These are phyloP conservation scores for Byasa hedistus DNA, from an alignment of 2,888 invertebrate species.

Conservation along the genomic window DNA sequence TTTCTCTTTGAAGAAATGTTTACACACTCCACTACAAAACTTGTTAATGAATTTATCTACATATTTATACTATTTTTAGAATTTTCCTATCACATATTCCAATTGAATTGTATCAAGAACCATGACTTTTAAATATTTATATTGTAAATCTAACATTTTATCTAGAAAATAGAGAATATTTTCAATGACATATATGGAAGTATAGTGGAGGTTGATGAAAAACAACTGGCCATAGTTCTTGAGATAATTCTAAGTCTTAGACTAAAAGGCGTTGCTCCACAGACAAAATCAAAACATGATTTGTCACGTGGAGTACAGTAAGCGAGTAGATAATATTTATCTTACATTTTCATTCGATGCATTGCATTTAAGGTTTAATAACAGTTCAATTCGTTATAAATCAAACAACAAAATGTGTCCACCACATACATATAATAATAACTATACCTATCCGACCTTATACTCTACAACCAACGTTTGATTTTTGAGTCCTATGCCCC, in stretches of 20 bases:
- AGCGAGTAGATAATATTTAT: constrained; percentile 74
- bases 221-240: constrained; percentile 21
- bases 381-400: constrained; percentile 78
- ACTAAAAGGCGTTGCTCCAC: constrained; percentile 44
- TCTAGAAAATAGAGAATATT: background rate
- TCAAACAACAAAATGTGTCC: constrained; percentile 70
- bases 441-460: constrained; percentile 61
- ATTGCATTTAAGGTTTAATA: constrained; percentile 74
- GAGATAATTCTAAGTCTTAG: constrained; percentile 36
- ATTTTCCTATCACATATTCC: constrained; percentile 42
- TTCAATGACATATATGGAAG: background rate
- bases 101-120: constrained; percentile 53
- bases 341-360: constrained; percentile 77
- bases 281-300: constrained; percentile 28
- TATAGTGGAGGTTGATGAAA: background rate
- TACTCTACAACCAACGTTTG: too few species aligned
- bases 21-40: constrained; percentile 48
- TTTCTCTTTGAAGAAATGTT: constrained; percentile 60
- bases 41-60: constrained; percentile 39
- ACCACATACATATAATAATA: constrained; percentile 61
- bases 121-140: constrained; percentile 18
- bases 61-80: constrained; percentile 35
- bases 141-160: background rate
- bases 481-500: too few species aligned
- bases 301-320: constrained; percentile 55